These are phyloP conservation scores for Chironomus tentans DNA, from an alignment of 2,888 invertebrate species.

Conservation along the genomic window DNA sequence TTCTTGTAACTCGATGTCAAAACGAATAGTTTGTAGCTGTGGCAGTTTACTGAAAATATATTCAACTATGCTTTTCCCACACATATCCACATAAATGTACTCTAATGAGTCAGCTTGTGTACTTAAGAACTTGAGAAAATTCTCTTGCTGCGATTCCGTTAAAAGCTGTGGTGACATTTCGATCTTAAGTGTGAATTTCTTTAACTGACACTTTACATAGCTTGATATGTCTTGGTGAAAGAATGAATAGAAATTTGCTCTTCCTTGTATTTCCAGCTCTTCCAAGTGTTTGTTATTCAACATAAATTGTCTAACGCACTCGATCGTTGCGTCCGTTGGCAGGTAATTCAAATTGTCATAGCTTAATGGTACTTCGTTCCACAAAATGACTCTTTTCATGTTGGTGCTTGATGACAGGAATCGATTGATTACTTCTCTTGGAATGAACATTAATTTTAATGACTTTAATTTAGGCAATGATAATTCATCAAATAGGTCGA, in stretches of 20 bases:
- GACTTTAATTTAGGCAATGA: not conserved
- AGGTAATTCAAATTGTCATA: not conserved
- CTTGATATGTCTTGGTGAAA: not conserved
- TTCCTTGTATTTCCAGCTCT: slow-evolving; percentile 10
- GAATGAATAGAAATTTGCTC: slow-evolving; percentile 4
- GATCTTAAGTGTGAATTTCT: not conserved
- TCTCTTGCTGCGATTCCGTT: not conserved
- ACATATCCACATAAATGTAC: not conserved
- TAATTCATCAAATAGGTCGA: not conserved
- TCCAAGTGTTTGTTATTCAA: not conserved
- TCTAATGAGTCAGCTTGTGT: not conserved
- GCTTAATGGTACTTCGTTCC: slow-evolving; percentile 2
- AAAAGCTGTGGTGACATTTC: not conserved
- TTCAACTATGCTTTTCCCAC: not conserved
- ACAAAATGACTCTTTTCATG: not conserved
- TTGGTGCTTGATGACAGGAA: not conserved
- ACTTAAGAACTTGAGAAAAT: not conserved
- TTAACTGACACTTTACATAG: not conserved
- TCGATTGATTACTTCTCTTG: not conserved
- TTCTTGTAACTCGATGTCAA: not conserved
- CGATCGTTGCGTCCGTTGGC: not conserved
- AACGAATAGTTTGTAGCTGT: not conserved
- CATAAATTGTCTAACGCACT: not conserved
- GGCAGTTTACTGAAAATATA: not conserved
- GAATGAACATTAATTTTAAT: slow-evolving; percentile 13